A percentile compares a stretch with the other conserved stretches of the same genome.
Conservation (phyloP, 2,113 vertebrate genomes). For the Hydrochoerus hydrochaeris region DNA sequence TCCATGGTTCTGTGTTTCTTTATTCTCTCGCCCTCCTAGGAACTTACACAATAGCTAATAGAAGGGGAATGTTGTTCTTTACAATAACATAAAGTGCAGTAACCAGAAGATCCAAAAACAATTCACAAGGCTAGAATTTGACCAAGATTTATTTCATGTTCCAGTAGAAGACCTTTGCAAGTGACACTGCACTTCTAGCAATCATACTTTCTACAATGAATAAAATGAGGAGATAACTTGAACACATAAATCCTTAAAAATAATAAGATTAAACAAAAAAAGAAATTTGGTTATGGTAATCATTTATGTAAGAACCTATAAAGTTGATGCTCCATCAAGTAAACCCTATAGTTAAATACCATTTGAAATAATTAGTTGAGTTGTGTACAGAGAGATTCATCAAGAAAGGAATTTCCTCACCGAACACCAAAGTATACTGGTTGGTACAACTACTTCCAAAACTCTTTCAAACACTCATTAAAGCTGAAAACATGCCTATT, state of each 20-base stretch:
- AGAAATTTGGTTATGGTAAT: not conserved
- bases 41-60: slow-evolving; percentile 27
- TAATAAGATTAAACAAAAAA: slow-evolving; percentile 31
- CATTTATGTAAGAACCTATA: slow-evolving; percentile 1
- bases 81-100: slow-evolving; percentile 5
- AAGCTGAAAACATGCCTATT: slow-evolving; percentile 16
- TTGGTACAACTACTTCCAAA: not conserved
- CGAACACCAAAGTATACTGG: not conserved
- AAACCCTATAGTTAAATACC: not conserved
- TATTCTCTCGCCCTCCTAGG: not conserved
- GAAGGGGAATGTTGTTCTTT: not conserved
- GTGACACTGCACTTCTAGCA: not conserved
- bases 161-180: not conserved
- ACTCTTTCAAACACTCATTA: not conserved
- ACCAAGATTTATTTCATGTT: not conserved
- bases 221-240: not conserved
- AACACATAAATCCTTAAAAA: not conserved
- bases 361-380: not conserved
- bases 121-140: slow-evolving; percentile 6
- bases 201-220: not conserved
- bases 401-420: slow-evolving; percentile 8
- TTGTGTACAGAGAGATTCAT: not conserved
- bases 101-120: slow-evolving; percentile 18
- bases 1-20: not conserved
- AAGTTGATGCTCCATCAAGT: not conserved